Evolutionary conservation across 2,888 invertebrate species (phyloP), one percentile per base, ranked within the genome.

Genomic region (Erebia ligea): DNA sequence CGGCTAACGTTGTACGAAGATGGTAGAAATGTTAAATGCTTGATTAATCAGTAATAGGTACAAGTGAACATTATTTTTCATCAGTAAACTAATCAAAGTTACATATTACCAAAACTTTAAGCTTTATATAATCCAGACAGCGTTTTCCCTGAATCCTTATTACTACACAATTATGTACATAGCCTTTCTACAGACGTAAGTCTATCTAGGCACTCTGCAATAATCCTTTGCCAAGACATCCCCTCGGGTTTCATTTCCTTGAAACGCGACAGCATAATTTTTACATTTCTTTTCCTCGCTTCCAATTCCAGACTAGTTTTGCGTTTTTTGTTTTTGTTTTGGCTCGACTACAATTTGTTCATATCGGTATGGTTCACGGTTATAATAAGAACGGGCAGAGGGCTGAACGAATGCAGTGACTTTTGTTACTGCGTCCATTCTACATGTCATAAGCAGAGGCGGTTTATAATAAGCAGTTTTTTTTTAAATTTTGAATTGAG

Each of bases 371-470:
- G 17, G 64, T n/a, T 54, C 17, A 1, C 64, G 54, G 62, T 50
- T 50, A 50, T 63, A 50, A 25, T 50, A 48, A 52, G 54, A 40
- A 40, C 52, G 40, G 50, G 64, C 40, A 40, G 52, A 64, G 64
- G 64, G 64, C 54, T 54, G 17, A 64, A 64, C 64, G 64, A 64
- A 62, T 64, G 19, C 34, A 34, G 64, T 64, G 64, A 64, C 64
- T 64, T 64, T 64, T 64, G 40, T 64, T 34, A 52, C 34, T 1
- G 64, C 13, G 10, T 11, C 1, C 11, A 19, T 2, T 5, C 17
- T 40, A 2, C 40, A 64, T 54, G 52, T 54, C 21, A 64, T 34
- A 54, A 40, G 64, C 50, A 17, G 15, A 64, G n/a, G 64, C 64
- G 64, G 15, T 63, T 63, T 48, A 2, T 15, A 13, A 54, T 54